These are phyloP conservation scores for Melanerpes formicivorus DNA, from an alignment of 2,113 vertebrate genomes.

Conservation along the genomic window DNA sequence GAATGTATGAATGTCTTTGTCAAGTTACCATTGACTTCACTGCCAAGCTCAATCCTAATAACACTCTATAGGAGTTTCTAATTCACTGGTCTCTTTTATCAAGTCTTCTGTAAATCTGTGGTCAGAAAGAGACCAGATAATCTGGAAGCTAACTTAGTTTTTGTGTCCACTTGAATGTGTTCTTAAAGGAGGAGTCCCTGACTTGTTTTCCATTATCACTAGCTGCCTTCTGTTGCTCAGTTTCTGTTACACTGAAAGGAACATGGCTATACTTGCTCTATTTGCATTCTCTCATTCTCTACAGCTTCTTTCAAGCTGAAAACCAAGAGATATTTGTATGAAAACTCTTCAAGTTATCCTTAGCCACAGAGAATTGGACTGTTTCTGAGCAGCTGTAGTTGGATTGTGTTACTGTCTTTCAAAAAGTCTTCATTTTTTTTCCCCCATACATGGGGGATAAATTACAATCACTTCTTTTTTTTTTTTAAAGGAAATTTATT, in stretches of 20 bases:
- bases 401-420: neutral
- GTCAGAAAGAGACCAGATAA: neutral
- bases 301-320: neutral
- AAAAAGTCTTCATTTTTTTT: neutral
- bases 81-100: neutral
- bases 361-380: neutral
- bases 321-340: neutral
- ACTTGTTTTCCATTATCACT: neutral
- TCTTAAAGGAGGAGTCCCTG: neutral
- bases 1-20: neutral
- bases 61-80: neutral
- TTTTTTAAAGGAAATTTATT: neutral
- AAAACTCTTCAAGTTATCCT: neutral
- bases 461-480: accelerated
- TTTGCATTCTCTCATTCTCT: neutral
- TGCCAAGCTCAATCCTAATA: neutral
- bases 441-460: neutral
- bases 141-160: neutral
- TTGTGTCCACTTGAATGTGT: neutral
- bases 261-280: neutral
- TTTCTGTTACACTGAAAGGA: neutral
- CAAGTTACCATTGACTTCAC: neutral
- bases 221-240: neutral
- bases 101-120: neutral
- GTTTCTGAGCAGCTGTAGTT: neutral